Evolutionary conservation across 2,113 vertebrate species (phyloP).

Genomic region (Todiramphus saurophagus): DNA sequence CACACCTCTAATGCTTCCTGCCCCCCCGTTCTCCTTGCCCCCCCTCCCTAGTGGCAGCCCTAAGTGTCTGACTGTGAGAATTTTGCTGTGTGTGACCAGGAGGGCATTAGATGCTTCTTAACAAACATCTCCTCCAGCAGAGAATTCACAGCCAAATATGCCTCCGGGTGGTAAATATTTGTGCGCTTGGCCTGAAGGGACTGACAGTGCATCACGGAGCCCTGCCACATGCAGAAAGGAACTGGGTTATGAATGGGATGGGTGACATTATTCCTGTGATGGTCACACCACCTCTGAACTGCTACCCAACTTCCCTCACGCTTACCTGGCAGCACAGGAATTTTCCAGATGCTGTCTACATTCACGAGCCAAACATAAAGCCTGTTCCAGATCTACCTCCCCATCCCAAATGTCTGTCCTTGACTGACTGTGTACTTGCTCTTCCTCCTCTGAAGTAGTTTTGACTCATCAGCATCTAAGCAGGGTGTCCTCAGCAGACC

Average conservation of each 20-base stretch:
- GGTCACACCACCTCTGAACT: background rate
- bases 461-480: background rate
- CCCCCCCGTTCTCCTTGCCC: background rate
- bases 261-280: background rate
- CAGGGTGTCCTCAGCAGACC: background rate
- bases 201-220: background rate
- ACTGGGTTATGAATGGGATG: background rate
- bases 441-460: background rate
- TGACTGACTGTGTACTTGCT: background rate
- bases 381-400: background rate
- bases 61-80: too few relatives aligned
- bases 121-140: background rate
- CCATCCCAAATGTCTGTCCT: background rate
- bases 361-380: background rate
- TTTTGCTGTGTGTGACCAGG: too few relatives aligned
- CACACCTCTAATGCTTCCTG: background rate
- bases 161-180: background rate
- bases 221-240: background rate
- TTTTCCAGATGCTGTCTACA: background rate
- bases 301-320: accelerated
- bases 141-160: background rate
- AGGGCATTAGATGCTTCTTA: too few relatives aligned
- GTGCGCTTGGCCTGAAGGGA: background rate
- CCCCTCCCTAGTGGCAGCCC: too few relatives aligned
- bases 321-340: background rate